Percentiles rank a stretch among this genome's conserved stretches.
phyloP scores from a whole-genome alignment of 1,140 invertebrate species.

The Sitophilus oryzae region DNA sequence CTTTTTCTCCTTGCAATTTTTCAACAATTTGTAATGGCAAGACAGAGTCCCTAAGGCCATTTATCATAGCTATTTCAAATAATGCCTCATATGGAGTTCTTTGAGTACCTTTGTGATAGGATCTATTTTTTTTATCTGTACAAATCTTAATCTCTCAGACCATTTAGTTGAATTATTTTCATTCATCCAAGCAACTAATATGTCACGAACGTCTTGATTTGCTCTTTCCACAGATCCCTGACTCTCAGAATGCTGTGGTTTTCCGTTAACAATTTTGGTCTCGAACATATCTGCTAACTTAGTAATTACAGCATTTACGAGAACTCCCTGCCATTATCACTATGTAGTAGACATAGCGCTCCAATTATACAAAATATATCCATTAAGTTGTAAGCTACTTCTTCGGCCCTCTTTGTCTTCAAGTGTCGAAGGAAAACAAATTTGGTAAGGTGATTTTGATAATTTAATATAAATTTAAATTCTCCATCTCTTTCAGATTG shows the following conservation, averaged over 20 bases:
- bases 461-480: conserved; percentile 12
- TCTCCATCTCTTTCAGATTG: no score
- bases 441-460: conserved; percentile 18
- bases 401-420: conserved; percentile 7
- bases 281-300: conserved; percentile 42
- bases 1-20: conserved; percentile 3
- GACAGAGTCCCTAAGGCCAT: conserved; percentile 3
- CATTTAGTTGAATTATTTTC: conserved; percentile 36
- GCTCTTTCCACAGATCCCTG: conserved; percentile 34
- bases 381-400: conserved; percentile 18
- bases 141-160: conserved; percentile 34
- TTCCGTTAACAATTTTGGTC: conserved; percentile 43
- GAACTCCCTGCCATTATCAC: conserved; percentile 40
- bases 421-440: conserved; percentile 5
- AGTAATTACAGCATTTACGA: conserved; percentile 34
- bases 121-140: conserved; percentile 40
- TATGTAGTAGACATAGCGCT: conserved; percentile 37
- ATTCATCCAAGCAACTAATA: conserved; percentile 37
- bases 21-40: conserved; percentile 4
- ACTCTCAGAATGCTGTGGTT: conserved; percentile 35
- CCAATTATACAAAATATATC: conserved; percentile 39
- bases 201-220: conserved; percentile 42
- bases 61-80: background rate
- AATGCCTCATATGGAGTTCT: conserved; percentile 6
- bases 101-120: conserved; percentile 2